Base-by-base conservation (phyloP, 1,140 invertebrate genomes). In the Rhyzopertha dominica region DNA sequence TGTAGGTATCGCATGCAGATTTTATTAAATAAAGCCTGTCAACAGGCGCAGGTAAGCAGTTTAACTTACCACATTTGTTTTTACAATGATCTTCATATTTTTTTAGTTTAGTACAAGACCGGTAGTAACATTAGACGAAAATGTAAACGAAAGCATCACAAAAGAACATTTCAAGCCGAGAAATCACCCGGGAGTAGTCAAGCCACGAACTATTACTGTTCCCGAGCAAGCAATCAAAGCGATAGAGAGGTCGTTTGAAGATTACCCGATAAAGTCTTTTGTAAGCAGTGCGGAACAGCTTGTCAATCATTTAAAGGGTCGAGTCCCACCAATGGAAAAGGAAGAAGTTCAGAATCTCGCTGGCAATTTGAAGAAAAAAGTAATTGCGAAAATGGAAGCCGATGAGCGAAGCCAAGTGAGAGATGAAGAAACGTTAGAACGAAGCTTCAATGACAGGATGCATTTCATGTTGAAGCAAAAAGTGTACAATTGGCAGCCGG, bases 401-500 rank as follows among this genome's bases (percentile, higher is more conserved):
- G 2, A 81, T 81, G 62, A 69, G n/a, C n/a, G n/a, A n/a, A n/a
- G n/a, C n/a, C n/a, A n/a, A n/a, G n/a, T n/a, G n/a, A n/a, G n/a
- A 72, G 58, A 62, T 32, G 36, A 47, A 48, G 7, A 31, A 26
- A 54, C 45, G 34, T 58, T 59, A 29, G 24, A 46, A 30, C 49
- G 62, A 35, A 55, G 43, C 23, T 29, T 63, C 18, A 43, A 50
- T 34, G 58, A 51, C 55, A 66, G 62, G 53, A 34, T 70, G 1
- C 47, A 53, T 43, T 70, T 66, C 43, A 57, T 74, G 26, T 57
- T 84, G 25, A 78, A 77, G 47, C 63, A 66, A 43, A 72, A 76
- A 38, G 61, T 82, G 1, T 84, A 85, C 61, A 71, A 76, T 40
- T 90, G 87, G 85, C 72, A 75, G 51, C 72, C 81, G n/a, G 71